Evolutionary conservation across 92 coral and sea anemone species (phyloP), one percentile per base, ranked within the genome.

Genomic region (Zoanthus sansibaricus): DNA sequence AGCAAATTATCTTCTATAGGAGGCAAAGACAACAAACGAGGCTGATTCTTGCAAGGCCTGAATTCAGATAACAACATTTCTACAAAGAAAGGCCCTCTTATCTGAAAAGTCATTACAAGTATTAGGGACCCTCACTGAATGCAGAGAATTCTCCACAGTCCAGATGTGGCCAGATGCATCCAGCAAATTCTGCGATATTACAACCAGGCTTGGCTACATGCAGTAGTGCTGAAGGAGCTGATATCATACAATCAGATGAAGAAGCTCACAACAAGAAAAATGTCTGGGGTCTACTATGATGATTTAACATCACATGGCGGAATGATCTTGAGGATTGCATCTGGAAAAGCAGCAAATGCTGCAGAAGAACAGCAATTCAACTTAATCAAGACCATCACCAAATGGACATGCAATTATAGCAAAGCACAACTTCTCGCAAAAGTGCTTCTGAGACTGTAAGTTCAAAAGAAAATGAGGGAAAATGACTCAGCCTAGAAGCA

Each of bases 131-230:
- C 89, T 91, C 48, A 77, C 58, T 14, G 92, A 91, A 84, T 91
- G 92, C 89, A 91, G 77, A 54, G 88, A 75, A 76, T 88, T 11
- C 73, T 91, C 5, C 88, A 91, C 59, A 48, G 84, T 54, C 14
- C 75, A 82, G 94, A 91, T 25, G 86, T 78, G 56, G 72, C 61
- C 13, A 49, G 89, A 42, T 45, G 66, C 62, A 89, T 89, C 18
- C 62, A 62, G 18, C 87, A 71, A 49, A 86, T 91, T 54, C 92
- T 91, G 17, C 48, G 94, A 42, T 91, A 91, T 75, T 79, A 67
- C 87, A 91, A 91, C 73, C 94, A 88, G 59, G 66, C 86, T 48
- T 87, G 91, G 93, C 82, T 58, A 31, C 93, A 90, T 75, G 67
- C 91, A 17, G 73, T 87, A 1, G 80, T 90, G 13, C 91, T 90